Evolutionary conservation across 1,140 invertebrate species (phyloP), one percentile per base, ranked within the genome.

Genomic region (Pseudomyrmex sp.): DNA sequence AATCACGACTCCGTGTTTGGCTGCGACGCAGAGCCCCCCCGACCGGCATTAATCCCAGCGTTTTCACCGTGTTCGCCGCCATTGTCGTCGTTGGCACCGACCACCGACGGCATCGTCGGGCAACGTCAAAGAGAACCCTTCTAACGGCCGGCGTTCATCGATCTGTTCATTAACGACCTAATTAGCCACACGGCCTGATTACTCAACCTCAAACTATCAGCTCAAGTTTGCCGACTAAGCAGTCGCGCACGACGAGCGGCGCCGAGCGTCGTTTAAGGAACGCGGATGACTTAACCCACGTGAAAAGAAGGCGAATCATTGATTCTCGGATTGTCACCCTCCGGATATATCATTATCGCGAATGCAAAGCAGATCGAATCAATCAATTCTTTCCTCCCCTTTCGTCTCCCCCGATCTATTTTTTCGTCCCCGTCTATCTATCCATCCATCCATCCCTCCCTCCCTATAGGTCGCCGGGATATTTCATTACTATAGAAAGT

Each of bases 111-210:
- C 44, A 72, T 48, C 46, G 44, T 61, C 66, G 66, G 2, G 44
- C 46, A 61, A 80, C 54, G 76, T 80, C 76, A 80, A 80, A 80
- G 76, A 59, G 76, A 61, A 72, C 20, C 76, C 76, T 61, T 80
- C 76, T 50, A 80, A 70, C 76, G 76, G 66, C 54, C 76, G 18
- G 1, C 76, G 66, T 72, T 80, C 66, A 80, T 80, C 76, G 76
- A 80, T 80, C 76, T 80, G 76, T 80, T 80, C 76, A 80, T 80
- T 80, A 80, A 80, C 76, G 76, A 80, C 76, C 76, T 80, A 80
- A 80, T 80, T 80, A 80, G 76, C 76, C 76, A 50, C 66, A 72
- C 66, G 76, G 54, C 76, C 76, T 80, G 76, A 80, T 80, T 80
- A 80, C 54, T 80, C 76, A 72, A 61, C 66, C 76, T 80, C 76